A percentile compares a stretch with the other conserved stretches of the same genome.
phyloP scores from a whole-genome alignment of 2,797 vertebrate species.

The Sciurus vulgaris region DNA sequence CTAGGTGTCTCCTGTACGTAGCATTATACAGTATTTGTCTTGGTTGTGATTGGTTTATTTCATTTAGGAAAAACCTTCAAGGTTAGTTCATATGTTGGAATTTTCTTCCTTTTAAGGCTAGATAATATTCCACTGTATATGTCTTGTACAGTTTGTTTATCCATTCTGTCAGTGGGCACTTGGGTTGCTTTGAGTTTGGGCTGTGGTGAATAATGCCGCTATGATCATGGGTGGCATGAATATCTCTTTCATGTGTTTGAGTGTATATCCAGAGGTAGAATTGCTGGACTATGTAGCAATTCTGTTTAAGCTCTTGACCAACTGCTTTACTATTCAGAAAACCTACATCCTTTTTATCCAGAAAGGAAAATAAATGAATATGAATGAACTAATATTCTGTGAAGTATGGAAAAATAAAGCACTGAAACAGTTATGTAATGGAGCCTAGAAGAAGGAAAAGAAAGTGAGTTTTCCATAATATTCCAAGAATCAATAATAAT shows the following conservation, averaged over 20 bases:
- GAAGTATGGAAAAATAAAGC: not conserved
- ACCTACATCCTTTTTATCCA: not conserved
- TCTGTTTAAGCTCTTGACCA: not conserved
- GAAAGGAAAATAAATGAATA: not conserved
- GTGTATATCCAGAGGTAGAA: not conserved
- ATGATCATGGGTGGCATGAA: not conserved
- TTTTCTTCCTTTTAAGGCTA: not conserved
- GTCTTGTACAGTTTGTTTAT: not conserved
- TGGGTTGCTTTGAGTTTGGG: not conserved
- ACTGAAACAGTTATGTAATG: not conserved
- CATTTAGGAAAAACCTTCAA: not conserved
- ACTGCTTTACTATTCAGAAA: not conserved
- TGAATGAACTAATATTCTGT: not conserved
- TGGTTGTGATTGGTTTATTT: not conserved
- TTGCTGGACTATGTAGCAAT: not conserved
- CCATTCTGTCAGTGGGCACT: not conserved
- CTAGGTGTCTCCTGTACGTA: not conserved
- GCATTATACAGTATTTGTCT: not conserved
- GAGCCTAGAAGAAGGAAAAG: not conserved
- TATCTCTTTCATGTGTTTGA: not conserved
- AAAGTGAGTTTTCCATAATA: not conserved
- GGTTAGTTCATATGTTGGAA: not conserved
- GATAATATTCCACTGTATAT: not conserved
- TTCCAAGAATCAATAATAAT: not conserved
- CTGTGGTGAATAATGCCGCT: not conserved